Evolutionary conservation across 2,113 vertebrate species (phyloP).

Genomic region (Campylomormyrus numenius): DNA sequence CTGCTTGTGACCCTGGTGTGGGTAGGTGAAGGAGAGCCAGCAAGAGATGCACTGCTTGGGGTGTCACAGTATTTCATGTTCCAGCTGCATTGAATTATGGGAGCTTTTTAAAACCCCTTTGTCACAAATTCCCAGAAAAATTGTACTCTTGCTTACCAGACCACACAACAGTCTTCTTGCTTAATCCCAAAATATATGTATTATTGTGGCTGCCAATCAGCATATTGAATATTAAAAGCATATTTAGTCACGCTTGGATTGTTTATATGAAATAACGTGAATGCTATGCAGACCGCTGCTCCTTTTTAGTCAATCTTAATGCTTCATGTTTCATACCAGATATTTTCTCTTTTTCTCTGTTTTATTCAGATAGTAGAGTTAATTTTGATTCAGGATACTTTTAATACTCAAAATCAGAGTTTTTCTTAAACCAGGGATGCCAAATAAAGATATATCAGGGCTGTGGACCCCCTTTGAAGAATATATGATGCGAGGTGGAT

Average conservation of each 20-base stretch:
- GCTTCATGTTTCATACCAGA: neutral
- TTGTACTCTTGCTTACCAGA: neutral
- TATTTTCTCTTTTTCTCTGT: neutral
- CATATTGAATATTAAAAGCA: constrained; percentile 5
- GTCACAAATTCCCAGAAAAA: neutral
- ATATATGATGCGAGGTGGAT: neutral
- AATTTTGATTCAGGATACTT: neutral
- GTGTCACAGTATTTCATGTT: neutral
- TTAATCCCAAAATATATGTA: constrained; percentile 20
- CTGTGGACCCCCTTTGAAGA: neutral
- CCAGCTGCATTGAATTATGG: neutral
- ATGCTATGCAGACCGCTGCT: neutral
- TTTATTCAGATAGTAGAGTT: neutral
- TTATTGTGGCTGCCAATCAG: constrained; percentile 13
- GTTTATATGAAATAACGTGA: constrained; percentile 1
- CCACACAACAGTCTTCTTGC: neutral
- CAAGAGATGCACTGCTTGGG: neutral
- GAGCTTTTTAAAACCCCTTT: neutral
- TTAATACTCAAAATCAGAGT: neutral
- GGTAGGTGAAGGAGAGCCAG: neutral
- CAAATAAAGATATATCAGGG: neutral
- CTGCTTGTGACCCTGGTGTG: neutral
- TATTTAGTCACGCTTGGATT: constrained; percentile 19
- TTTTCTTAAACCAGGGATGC: neutral
- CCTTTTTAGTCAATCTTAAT: neutral